Conservation (phyloP, 2,797 vertebrate species). For the Pipistrellus nathusii region DNA sequence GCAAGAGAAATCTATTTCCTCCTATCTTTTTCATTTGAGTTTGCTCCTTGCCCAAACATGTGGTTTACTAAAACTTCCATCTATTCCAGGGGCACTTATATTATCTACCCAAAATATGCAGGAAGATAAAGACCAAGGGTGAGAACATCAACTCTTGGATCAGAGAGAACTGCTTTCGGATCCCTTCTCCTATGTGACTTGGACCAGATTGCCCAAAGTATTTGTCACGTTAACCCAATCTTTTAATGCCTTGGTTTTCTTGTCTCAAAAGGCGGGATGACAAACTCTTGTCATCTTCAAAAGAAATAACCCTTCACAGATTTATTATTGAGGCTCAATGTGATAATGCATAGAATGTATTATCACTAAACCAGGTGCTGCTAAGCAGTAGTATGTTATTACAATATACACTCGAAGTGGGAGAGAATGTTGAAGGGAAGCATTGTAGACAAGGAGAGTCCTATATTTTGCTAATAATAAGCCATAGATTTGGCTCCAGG, state of each 20-base stretch:
- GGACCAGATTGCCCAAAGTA: background rate
- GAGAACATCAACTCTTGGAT: background rate
- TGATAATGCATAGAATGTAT: background rate
- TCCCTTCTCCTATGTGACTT: background rate
- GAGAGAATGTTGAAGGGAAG: background rate
- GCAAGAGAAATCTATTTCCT: background rate
- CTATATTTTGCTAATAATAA: background rate
- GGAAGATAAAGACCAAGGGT: background rate
- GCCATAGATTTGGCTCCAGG: background rate
- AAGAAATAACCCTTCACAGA: background rate
- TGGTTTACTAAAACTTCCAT: background rate
- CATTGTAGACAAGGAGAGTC: background rate
- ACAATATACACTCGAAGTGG: background rate
- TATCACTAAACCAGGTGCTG: background rate
- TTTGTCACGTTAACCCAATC: background rate
- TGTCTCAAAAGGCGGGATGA: background rate
- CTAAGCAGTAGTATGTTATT: background rate
- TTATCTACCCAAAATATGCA: background rate
- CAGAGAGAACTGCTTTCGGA: background rate
- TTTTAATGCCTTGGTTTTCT: background rate
- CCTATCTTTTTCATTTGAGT: background rate
- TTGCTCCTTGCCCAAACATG: background rate
- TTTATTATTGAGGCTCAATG: conserved; percentile 13
- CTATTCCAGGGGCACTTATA: background rate
- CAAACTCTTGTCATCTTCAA: background rate